phyloP scores from a whole-genome alignment of 2,113 vertebrate genomes.

The Pipra filicauda region DNA sequence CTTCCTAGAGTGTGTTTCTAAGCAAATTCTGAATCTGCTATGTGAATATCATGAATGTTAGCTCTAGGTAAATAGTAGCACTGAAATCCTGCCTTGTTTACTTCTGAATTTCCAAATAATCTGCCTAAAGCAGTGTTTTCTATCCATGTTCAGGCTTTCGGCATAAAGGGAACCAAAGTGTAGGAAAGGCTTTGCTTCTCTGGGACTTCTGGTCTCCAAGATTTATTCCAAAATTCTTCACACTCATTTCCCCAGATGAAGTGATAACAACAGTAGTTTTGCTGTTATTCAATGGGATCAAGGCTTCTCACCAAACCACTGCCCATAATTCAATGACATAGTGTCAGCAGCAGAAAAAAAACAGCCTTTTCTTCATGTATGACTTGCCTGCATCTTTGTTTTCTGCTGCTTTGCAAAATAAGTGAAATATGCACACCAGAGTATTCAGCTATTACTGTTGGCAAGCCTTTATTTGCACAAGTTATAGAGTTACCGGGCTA shows the following conservation, averaged over 20 bases:
- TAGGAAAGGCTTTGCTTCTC: background rate
- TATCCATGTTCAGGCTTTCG: background rate
- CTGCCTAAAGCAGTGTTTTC: background rate
- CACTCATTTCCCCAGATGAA: background rate
- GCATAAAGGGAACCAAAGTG: background rate
- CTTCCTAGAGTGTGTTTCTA: background rate
- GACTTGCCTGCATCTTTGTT: background rate
- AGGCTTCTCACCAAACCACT: background rate
- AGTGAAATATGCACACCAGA: background rate
- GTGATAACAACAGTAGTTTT: background rate
- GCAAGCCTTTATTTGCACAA: background rate
- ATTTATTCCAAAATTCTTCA: background rate
- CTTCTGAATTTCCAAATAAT: background rate
- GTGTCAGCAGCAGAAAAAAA: background rate
- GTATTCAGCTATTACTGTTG: background rate
- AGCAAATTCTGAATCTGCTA: background rate
- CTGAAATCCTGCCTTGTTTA: background rate
- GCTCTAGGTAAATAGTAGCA: background rate
- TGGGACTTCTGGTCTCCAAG: background rate
- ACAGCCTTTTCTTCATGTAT: background rate
- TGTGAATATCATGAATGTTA: background rate
- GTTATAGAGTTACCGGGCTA: background rate
- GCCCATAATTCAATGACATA: background rate
- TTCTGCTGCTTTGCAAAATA: background rate
- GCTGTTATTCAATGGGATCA: fast-evolving